Evolutionary conservation across 2,888 invertebrate species (phyloP), one percentile per base, ranked within the genome.

Genomic region (Bunonema sp.): DNA sequence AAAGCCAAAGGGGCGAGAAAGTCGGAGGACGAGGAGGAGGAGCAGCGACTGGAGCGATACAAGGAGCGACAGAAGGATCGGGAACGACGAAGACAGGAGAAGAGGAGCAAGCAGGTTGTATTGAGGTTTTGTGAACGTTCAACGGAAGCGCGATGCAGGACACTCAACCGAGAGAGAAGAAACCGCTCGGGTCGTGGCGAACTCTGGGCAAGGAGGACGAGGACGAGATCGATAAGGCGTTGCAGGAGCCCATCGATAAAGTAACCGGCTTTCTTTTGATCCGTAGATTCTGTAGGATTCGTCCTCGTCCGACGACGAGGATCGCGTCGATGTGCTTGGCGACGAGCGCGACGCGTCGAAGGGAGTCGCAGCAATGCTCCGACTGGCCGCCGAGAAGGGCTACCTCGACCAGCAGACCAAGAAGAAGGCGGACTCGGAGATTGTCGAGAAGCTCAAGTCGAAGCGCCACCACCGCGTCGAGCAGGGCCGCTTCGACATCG

Each of bases 301-400:
- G 8, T 22, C 36, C 19, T 19, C 38, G 4, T 18, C 29, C 18
- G n/a, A 20, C 2, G 38, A 34, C 10, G 34, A 30, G 4, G n/a
- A 32, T 3, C 29, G 40, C 12, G 32, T 55, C 19, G 52, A 52
- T 30, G 62, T 59, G 12, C 49, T 67, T 16, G 66, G 66, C 31
- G 49, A 49, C 8, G 64, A 65, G 41, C 47, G 50, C 4, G 64
- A 67, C 41, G 58, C 53, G 12, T 55, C 58, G 45, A 78, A 79
- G 42, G 56, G 56, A 36, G 53, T 58, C 23, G 53, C 52, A 12
- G 57, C 50, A 4, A 65, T 65, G 65, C 43, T 65, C 20, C 56
- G 58, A 33, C 37, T 65, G 36, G 65, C 65, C 15, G 54, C 52
- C 12, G 50, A 57, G 41, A 57, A 57, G 42, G 57, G 54, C 32